phyloP scores from a whole-genome alignment of 2,888 invertebrate genomes.

The Acrocyrtus sp. region DNA sequence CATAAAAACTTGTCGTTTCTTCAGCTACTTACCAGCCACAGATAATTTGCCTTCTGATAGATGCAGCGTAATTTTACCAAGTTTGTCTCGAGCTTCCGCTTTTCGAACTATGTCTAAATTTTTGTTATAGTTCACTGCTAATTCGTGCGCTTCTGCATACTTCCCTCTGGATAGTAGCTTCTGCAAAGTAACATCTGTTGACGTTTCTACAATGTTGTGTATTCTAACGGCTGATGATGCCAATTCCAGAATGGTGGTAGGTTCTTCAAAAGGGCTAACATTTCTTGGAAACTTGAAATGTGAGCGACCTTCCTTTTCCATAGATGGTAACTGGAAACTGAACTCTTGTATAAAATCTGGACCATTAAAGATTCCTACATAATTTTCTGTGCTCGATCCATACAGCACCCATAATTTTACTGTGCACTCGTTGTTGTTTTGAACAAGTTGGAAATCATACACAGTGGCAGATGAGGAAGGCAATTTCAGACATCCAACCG shows the following conservation, averaged over 20 bases:
- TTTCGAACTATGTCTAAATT: conserved; percentile 60
- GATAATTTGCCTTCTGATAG: too few relatives aligned
- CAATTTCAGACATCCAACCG: conserved; percentile 9
- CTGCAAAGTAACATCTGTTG: conserved; percentile 58
- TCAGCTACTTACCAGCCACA: too few relatives aligned
- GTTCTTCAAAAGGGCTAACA: conserved; percentile 53
- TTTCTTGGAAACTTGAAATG: conserved; percentile 42
- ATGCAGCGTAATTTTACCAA: conserved; percentile 12
- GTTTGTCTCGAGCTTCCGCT: conserved; percentile 53
- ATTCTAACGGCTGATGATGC: conserved; percentile 16
- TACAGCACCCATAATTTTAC: conserved; percentile 59
- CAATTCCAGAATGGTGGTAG: conserved; percentile 50
- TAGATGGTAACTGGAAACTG: conserved; percentile 37
- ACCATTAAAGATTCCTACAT: conserved; percentile 53
- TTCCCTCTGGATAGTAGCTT: conserved; percentile 58
- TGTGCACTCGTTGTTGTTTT: conserved; percentile 24
- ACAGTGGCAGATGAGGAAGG: conserved; percentile 19
- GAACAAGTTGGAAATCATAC: conserved; percentile 54
- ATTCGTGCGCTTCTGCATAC: conserved; percentile 54
- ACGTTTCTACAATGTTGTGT: conserved; percentile 58
- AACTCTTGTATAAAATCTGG: conserved; percentile 51
- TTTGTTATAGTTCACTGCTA: conserved; percentile 54
- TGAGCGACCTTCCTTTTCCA: conserved; percentile 4
- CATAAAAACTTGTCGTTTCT: too few relatives aligned
- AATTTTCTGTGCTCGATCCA: conserved; percentile 25